Percentiles rank a stretch among this genome's conserved stretches.
Conservation (phyloP, 1,140 invertebrate genomes). For the Aplysia californica region DNA sequence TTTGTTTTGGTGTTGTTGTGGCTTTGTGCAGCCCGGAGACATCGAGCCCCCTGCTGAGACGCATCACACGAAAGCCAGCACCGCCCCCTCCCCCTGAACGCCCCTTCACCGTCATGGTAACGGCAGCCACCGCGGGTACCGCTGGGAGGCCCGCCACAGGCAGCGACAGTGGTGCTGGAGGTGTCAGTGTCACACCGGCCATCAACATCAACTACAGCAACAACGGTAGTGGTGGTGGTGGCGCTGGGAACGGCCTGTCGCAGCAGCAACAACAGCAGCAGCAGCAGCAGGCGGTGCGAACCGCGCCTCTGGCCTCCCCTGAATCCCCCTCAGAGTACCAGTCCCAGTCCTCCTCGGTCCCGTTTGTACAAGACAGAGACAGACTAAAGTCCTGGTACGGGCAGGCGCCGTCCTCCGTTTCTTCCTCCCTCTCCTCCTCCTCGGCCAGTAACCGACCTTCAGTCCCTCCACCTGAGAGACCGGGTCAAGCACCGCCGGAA, state of each 20-base stretch:
- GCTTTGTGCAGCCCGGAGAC: constrained; percentile 19
- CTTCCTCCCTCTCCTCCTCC: too few species aligned
- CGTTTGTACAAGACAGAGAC: constrained; percentile 34
- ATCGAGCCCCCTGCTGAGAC: constrained; percentile 40
- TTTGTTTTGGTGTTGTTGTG: too few species aligned
- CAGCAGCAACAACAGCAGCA: too few species aligned
- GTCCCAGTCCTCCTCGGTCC: neutral
- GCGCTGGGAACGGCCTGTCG: too few species aligned
- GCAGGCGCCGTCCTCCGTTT: too few species aligned
- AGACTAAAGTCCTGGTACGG: too few species aligned
- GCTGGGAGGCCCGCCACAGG: constrained; percentile 8
- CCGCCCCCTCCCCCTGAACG: constrained; percentile 56
- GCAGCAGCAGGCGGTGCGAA: constrained; percentile 11
- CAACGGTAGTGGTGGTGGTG: constrained; percentile 31
- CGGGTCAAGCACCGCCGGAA: constrained; percentile 34
- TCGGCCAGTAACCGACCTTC: constrained; percentile 39
- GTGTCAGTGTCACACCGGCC: constrained; percentile 30
- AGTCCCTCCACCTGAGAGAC: constrained; percentile 31
- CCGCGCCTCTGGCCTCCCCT: constrained; percentile 39
- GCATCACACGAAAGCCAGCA: constrained; percentile 51
- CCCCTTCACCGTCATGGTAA: constrained; percentile 51
- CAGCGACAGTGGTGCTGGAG: constrained; percentile 19
- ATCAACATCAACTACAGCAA: constrained; percentile 50
- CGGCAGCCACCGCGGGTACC: constrained; percentile 42
- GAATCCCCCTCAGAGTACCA: constrained; percentile 27